Percentiles rank a stretch among this genome's conserved stretches.
These are phyloP conservation scores for Zoroaster sp. DNA, from an alignment of 53 echinoderm and acorn worm species.

Conservation along the genomic window DNA sequence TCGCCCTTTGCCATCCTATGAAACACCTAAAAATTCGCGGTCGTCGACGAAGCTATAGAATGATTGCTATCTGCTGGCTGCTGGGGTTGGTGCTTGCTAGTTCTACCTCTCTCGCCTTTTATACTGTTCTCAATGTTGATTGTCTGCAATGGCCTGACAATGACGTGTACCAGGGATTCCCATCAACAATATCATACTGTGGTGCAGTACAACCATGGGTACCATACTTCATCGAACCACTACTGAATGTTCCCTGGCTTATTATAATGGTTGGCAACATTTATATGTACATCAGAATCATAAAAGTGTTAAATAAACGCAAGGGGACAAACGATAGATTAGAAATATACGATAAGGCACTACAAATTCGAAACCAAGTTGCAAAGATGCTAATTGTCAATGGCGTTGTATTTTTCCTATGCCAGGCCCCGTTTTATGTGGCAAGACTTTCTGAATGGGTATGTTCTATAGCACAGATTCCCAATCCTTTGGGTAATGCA, in stretches of 20 bases:
- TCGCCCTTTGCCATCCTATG: conserved; percentile 20
- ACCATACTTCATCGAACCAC: background rate
- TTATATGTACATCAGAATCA: conserved; percentile 14
- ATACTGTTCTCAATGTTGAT: background rate
- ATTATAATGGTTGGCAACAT: background rate
- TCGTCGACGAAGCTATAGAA: background rate
- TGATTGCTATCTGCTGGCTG: conserved; percentile 15
- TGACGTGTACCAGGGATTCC: background rate
- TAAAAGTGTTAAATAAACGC: background rate
- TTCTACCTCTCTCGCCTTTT: background rate
- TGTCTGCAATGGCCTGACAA: conserved; percentile 3
- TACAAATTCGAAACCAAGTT: conserved; percentile 12
- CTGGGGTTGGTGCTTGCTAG: background rate
- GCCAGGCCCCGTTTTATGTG: conserved; percentile 2
- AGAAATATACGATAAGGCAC: background rate
- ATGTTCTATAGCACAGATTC: background rate
- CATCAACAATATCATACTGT: background rate
- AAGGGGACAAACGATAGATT: background rate
- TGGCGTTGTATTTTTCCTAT: background rate
- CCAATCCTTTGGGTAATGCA: background rate
- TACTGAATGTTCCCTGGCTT: background rate
- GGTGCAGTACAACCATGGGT: background rate
- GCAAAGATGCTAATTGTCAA: conserved; percentile 19
- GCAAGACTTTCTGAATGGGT: background rate
- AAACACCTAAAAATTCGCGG: background rate